phyloP scores from a whole-genome alignment of 92 coral and sea anemone genomes.

The Epizoanthus ramosus region DNA sequence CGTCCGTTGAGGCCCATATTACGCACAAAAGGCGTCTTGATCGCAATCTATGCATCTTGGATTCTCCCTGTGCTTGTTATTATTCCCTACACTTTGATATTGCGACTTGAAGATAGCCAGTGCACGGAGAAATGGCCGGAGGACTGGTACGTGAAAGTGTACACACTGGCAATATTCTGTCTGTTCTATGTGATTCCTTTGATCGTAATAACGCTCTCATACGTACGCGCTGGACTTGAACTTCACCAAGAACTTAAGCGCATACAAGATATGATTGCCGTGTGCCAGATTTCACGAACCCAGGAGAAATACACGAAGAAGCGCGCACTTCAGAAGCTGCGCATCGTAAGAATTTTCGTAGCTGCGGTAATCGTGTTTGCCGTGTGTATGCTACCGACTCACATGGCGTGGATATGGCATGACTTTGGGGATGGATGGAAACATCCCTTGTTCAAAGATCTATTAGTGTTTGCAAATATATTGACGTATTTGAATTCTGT shows the following conservation, averaged over 20 bases:
- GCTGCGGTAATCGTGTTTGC: slow-evolving; percentile 25
- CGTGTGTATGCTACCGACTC: slow-evolving; percentile 30
- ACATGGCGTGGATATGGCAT: slow-evolving; percentile 44
- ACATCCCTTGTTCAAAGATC: slow-evolving; percentile 29
- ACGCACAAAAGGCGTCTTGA: slow-evolving; percentile 52
- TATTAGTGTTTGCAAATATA: slow-evolving; percentile 29
- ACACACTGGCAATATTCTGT: slow-evolving; percentile 77
- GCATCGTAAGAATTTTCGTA: slow-evolving; percentile 25
- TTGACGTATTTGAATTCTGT: slow-evolving; percentile 21
- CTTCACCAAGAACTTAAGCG: slow-evolving; percentile 37
- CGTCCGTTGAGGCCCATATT: slow-evolving; percentile 77
- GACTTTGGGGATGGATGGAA: slow-evolving; percentile 24
- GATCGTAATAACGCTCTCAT: slow-evolving; percentile 74
- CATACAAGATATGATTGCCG: background rate
- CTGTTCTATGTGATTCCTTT: slow-evolving; percentile 86
- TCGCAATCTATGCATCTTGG: slow-evolving; percentile 73
- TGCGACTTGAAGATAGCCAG: slow-evolving; percentile 58
- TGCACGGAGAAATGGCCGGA: slow-evolving; percentile 92
- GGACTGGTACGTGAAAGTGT: slow-evolving; percentile 67
- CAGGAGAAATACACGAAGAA: slow-evolving; percentile 24
- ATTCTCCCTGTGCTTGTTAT: slow-evolving; percentile 69
- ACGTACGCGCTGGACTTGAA: slow-evolving; percentile 77
- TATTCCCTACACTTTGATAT: slow-evolving; percentile 76
- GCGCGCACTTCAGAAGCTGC: slow-evolving; percentile 37
- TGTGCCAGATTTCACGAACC: slow-evolving; percentile 24